Evolutionary conservation across 2,888 invertebrate genomes (phyloP).

Genomic region (Cephus nigrinus): DNA sequence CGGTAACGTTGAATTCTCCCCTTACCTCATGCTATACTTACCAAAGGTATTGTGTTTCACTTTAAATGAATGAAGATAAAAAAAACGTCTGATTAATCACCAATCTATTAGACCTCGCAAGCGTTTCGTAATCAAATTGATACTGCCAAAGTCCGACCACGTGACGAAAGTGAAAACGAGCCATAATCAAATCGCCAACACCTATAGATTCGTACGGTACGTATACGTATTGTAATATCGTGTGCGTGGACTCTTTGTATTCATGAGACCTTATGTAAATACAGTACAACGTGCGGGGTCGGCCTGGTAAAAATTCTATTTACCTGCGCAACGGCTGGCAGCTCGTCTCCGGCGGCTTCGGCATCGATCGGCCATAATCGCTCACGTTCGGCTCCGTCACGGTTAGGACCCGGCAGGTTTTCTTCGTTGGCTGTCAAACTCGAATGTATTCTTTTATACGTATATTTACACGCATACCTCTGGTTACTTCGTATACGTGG

Average conservation of each 20-base stretch:
- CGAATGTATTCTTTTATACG: background rate
- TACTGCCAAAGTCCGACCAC: background rate
- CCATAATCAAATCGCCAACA: background rate
- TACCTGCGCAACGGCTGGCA: background rate
- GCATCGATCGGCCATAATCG: background rate
- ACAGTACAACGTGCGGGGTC: background rate
- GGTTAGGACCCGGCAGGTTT: background rate
- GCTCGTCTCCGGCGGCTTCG: background rate
- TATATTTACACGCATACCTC: background rate
- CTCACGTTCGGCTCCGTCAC: background rate
- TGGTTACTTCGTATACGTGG: background rate
- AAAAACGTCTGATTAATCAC: background rate
- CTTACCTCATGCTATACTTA: background rate
- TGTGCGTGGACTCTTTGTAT: slow-evolving; percentile 25
- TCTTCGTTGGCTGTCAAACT: background rate
- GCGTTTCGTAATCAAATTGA: background rate
- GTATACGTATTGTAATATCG: background rate
- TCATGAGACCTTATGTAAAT: slow-evolving; percentile 31
- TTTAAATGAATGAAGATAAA: background rate
- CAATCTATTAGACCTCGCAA: background rate
- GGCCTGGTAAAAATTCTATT: background rate
- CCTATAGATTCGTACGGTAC: background rate
- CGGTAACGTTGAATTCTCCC: background rate
- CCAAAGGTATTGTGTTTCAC: background rate
- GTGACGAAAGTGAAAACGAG: background rate